Evolutionary conservation across 2,113 vertebrate species (phyloP).

Genomic region (Nerophis lumbriciformis): DNA sequence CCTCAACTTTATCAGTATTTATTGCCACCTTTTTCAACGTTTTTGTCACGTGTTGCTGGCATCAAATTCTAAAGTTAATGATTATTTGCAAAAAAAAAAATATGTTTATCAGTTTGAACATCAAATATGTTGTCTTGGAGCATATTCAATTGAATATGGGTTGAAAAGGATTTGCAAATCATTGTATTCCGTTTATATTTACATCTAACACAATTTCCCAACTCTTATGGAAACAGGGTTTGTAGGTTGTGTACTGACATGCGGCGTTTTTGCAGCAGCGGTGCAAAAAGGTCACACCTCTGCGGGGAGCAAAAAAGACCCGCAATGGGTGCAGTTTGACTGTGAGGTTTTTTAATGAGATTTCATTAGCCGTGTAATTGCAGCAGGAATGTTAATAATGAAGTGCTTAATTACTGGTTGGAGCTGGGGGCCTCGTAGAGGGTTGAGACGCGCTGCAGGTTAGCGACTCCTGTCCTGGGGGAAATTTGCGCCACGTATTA

Average conservation of each 20-base stretch:
- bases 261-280: background rate
- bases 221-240: too few relatives aligned
- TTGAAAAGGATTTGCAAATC: too few relatives aligned
- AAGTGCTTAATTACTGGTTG: constrained; percentile 59
- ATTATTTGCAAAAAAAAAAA: too few relatives aligned
- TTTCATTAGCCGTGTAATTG: constrained; percentile 65
- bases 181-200: too few relatives aligned
- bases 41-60: too few relatives aligned
- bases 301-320: constrained; percentile 22
- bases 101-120: too few relatives aligned
- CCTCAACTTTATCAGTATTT: too few relatives aligned
- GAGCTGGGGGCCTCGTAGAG: constrained; percentile 24
- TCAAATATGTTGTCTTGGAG: too few relatives aligned
- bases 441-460: constrained; percentile 44
- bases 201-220: too few relatives aligned
- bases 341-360: constrained; percentile 55
- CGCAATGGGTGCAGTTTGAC: constrained; percentile 41
- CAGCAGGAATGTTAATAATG: constrained; percentile 63
- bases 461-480: constrained; percentile 31
- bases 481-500: constrained; percentile 51
- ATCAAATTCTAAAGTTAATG: too few relatives aligned
- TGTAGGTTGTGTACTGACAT: constrained; percentile 6
- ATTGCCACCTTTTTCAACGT: too few relatives aligned
- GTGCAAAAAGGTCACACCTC: constrained; percentile 10
- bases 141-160: too few relatives aligned